A percentile compares a stretch with the other conserved stretches of the same genome.
phyloP scores from a whole-genome alignment of 2,888 invertebrate species.

The Hipparchia sbordonii region DNA sequence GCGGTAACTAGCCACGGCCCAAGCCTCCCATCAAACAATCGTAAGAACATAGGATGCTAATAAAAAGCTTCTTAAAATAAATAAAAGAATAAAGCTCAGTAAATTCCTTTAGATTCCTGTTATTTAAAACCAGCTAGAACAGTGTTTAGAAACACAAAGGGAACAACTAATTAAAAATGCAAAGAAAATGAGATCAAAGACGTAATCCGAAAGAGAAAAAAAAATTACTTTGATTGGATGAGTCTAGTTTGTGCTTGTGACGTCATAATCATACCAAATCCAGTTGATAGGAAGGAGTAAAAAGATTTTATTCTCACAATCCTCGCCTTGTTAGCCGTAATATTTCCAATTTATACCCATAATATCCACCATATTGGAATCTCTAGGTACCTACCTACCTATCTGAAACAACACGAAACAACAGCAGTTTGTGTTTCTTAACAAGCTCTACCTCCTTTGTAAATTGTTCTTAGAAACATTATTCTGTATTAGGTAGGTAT shows the following conservation, averaged over 20 bases:
- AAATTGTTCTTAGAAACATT: neutral
- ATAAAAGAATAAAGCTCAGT: too few relatives aligned
- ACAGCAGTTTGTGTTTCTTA: neutral
- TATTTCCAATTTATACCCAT: slow-evolving; percentile 7
- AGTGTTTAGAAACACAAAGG: neutral
- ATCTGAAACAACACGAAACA: neutral
- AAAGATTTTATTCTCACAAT: neutral
- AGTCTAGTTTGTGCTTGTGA: neutral
- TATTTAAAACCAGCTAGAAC: neutral
- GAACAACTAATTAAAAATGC: neutral
- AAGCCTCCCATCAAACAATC: too few relatives aligned
- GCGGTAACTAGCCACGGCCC: too few relatives aligned
- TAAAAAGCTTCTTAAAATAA: too few relatives aligned
- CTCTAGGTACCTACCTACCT: neutral
- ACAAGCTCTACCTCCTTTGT: slow-evolving; percentile 7
- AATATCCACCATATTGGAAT: slow-evolving; percentile 10
- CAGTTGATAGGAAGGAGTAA: neutral
- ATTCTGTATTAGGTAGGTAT: neutral
- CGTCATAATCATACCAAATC: neutral
- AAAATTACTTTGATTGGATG: neutral
- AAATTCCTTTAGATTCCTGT: neutral
- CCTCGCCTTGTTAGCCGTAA: neutral
- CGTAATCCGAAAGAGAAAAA: neutral
- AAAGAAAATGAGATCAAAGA: neutral
- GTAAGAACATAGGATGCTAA: too few relatives aligned